phyloP scores from a whole-genome alignment of 2,113 vertebrate species.

The Serinus canaria region DNA sequence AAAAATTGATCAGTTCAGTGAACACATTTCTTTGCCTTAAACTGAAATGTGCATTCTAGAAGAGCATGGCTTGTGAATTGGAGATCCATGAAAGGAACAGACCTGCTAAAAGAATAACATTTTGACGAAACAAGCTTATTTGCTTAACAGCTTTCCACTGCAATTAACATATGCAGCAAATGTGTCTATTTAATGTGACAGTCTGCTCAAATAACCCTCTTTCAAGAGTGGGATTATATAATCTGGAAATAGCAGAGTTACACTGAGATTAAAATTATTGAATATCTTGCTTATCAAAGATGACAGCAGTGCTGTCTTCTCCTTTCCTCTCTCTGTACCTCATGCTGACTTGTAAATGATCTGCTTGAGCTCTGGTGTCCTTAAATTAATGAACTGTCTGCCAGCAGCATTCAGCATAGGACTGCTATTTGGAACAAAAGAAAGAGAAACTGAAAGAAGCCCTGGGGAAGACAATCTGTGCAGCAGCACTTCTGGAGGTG shows the following conservation, averaged over 20 bases:
- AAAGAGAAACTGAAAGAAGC: neutral
- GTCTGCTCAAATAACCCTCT: constrained; percentile 11
- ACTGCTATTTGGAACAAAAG: neutral
- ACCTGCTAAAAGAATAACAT: constrained; percentile 63
- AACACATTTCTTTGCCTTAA: constrained; percentile 10
- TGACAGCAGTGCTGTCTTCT: neutral
- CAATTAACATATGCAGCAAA: neutral
- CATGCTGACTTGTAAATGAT: neutral
- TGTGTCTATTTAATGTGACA: constrained; percentile 27
- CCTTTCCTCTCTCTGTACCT: neutral
- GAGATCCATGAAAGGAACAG: constrained; percentile 22
- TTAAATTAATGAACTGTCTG: neutral
- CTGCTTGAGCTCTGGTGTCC: neutral
- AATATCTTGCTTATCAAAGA: neutral
- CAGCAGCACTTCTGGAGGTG: neutral
- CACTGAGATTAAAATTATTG: constrained; percentile 23
- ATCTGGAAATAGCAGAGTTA: constrained; percentile 22
- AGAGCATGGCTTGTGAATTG: neutral
- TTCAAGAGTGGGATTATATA: constrained; percentile 37
- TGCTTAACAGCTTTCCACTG: constrained; percentile 61
- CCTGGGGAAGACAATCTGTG: neutral
- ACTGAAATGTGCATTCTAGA: constrained; percentile 31
- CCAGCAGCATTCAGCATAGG: neutral
- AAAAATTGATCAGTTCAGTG: constrained; percentile 43
- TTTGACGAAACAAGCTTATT: constrained; percentile 49